phyloP scores from a whole-genome alignment of 2,113 vertebrate species.

The Ammodytes dubius region DNA sequence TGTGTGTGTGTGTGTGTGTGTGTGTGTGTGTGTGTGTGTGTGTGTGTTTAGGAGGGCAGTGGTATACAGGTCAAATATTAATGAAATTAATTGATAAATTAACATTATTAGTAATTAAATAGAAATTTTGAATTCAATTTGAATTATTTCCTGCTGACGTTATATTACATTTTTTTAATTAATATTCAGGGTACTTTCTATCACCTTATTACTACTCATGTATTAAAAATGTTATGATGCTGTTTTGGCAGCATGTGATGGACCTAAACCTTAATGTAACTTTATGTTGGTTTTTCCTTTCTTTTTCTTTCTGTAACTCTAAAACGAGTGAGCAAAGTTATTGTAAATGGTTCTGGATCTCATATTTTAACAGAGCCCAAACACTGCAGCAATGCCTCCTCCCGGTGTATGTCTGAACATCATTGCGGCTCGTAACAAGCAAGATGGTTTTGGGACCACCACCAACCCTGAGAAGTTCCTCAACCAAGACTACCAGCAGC shows the following conservation, averaged over 20 bases:
- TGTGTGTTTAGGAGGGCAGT: too few relatives aligned
- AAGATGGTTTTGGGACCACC: slow-evolving; percentile 60
- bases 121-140: too few relatives aligned
- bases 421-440: slow-evolving; percentile 66
- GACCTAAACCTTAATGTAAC: background rate
- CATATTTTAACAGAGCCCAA: background rate
- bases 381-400: slow-evolving; percentile 69
- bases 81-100: too few relatives aligned
- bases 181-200: too few relatives aligned
- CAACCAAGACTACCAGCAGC: slow-evolving; percentile 70
- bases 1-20: too few relatives aligned
- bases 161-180: too few relatives aligned
- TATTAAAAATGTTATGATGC: background rate
- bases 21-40: too few relatives aligned
- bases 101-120: too few relatives aligned
- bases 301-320: background rate
- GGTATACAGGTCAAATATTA: too few relatives aligned
- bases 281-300: background rate
- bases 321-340: background rate
- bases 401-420: slow-evolving; percentile 81
- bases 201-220: too few relatives aligned
- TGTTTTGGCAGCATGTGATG: background rate
- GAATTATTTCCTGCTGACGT: too few relatives aligned
- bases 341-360: background rate
- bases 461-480: slow-evolving; percentile 65